Percentiles rank a stretch among this genome's conserved stretches.
Evolutionary conservation across 2,113 vertebrate genomes (phyloP).

Genomic region (Athene noctua): DNA sequence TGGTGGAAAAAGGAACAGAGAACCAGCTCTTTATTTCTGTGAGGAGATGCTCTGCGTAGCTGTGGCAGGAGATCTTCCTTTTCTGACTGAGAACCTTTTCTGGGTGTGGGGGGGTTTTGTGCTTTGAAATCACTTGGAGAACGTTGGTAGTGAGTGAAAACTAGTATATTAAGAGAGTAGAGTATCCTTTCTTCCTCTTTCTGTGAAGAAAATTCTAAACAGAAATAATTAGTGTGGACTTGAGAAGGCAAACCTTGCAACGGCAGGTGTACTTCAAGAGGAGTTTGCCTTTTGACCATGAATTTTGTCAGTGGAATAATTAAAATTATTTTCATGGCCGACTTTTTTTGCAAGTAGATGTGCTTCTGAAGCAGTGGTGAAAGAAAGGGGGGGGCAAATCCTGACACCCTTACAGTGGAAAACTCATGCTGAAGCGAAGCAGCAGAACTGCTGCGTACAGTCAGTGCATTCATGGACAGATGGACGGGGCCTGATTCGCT

Average conservation of each 20-base stretch:
- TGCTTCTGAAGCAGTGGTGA: not conserved
- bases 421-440: not conserved
- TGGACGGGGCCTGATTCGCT: not conserved
- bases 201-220: not conserved
- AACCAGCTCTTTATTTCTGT: not conserved
- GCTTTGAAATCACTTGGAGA: not conserved
- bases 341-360: not conserved
- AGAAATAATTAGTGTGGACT: not conserved
- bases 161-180: not conserved
- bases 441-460: not conserved
- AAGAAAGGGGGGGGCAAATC: not conserved
- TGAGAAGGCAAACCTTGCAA: not conserved
- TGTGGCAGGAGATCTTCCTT: not conserved
- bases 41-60: not conserved
- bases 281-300: not conserved
- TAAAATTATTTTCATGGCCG: not conserved
- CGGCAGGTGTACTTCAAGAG: not conserved
- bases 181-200: not conserved
- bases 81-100: not conserved
- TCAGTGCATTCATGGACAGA: not conserved
- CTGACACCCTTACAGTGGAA: not conserved
- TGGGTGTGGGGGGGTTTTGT: not conserved
- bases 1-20: not conserved
- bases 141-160: not conserved
- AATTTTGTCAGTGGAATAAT: not conserved